phyloP scores from a whole-genome alignment of 2,888 invertebrate species.

The Tetrapedia diversipes region DNA sequence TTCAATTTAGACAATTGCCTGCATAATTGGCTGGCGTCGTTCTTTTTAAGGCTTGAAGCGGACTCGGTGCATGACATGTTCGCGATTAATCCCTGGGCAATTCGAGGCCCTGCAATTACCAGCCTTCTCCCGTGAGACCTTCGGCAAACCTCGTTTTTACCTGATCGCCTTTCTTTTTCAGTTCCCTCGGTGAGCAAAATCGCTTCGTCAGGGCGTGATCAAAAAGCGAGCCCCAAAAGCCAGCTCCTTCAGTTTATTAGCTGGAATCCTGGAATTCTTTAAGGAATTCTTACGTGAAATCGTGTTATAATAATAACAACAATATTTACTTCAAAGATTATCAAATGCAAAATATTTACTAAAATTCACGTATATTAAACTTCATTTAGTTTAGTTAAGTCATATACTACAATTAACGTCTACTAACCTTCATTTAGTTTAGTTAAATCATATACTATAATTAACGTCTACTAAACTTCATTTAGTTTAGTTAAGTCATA shows the following conservation, averaged over 20 bases:
- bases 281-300: neutral
- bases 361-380: no score
- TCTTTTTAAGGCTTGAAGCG: slow-evolving; percentile 35
- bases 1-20: slow-evolving; percentile 48
- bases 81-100: slow-evolving; percentile 50
- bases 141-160: slow-evolving; percentile 8
- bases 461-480: no score
- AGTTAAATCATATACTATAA: no score
- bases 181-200: neutral
- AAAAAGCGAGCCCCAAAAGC: neutral
- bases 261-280: no score
- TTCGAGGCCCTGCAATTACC: slow-evolving; percentile 30
- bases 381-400: no score
- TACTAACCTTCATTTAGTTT: no score
- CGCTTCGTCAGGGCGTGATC: neutral
- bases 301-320: no score
- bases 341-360: no score
- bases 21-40: slow-evolving; percentile 29
- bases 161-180: slow-evolving; percentile 34
- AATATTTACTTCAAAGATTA: no score
- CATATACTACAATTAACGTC: no score
- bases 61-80: slow-evolving; percentile 21
- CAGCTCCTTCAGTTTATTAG: neutral
- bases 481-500: no score
- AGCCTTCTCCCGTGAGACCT: slow-evolving; percentile 31